Base-by-base conservation (phyloP, 23 tunicate species). In the Ciona savignyi region DNA sequence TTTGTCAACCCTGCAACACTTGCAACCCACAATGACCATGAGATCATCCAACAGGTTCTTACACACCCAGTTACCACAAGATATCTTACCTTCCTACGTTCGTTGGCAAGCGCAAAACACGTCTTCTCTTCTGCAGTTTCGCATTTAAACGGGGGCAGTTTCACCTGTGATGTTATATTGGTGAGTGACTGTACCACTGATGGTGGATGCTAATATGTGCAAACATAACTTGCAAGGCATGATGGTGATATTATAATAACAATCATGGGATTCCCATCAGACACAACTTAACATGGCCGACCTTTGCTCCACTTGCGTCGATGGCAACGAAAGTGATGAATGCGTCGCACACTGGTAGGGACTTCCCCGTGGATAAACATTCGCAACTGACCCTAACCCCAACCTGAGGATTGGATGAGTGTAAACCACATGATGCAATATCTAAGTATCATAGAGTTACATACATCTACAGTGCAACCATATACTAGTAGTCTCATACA, bases 261-360 rank as follows among this genome's bases (percentile, higher is more conserved):
- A n/a, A n/a, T n/a, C n/a, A n/a, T n/a, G n/a, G n/a, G n/a, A n/a
- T n/a, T n/a, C n/a, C n/a, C n/a, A n/a, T n/a, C n/a, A n/a, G n/a
- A n/a, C n/a, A n/a, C n/a, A 27, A 69, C 25, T 21, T 27, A 1
- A 75, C 24, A 63, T 2, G 27, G 29, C 62, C 51, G 28, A 87
- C 95, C 86, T 87, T 87, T 42, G 21, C 66, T 24, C 81, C 81
- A 26, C 42, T 78, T 60, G 28, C 62, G 30, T 76, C 74, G 21
- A 87, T 27, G 20, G 95, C 86, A 70, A 87, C 95, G 72, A 87
- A 87, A 1, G 95, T 87, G 35, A 87, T n/a, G 30, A 87, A 87
- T 21, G 95, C 95, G 25, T 81, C 83, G 48, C 95, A 87, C 1
- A 87, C 35, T 24, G 75, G 28, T 24, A 26, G 65, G 21, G 19